These are phyloP conservation scores for Buphagus erythrorhynchus DNA, from an alignment of 2,797 vertebrate species.

Conservation along the genomic window DNA sequence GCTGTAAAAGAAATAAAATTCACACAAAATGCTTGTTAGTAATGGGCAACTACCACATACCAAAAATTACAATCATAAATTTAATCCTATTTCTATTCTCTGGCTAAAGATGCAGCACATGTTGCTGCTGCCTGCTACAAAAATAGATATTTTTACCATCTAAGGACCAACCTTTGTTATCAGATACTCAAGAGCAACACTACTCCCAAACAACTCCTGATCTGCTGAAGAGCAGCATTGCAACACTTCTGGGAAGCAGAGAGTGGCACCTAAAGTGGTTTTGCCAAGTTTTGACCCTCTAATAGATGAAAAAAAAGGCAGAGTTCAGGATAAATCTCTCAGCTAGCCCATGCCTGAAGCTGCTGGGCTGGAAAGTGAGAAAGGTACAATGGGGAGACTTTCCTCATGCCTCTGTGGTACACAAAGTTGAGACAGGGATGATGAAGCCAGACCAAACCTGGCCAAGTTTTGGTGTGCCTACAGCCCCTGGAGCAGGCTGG, in stretches of 20 bases:
- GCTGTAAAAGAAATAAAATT: neutral
- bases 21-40: neutral
- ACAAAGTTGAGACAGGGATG: accelerated
- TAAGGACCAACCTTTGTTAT: neutral
- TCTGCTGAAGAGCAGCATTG: neutral
- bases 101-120: neutral
- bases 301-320: neutral
- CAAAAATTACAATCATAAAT: neutral
- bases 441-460: neutral
- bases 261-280: accelerated
- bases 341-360: neutral
- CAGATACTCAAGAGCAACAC: neutral
- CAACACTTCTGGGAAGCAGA: neutral
- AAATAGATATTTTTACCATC: neutral
- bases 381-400: accelerated
- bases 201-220: neutral
- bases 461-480: neutral
- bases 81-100: neutral
- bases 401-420: neutral
- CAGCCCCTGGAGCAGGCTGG: neutral
- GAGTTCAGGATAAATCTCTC: neutral
- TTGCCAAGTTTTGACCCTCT: neutral
- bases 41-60: neutral
- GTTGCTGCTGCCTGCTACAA: neutral
- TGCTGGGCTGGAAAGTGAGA: neutral